Percentiles rank a stretch among this genome's conserved stretches.
phyloP scores from a whole-genome alignment of 1,140 invertebrate species.

The Drosophila novamexicana region DNA sequence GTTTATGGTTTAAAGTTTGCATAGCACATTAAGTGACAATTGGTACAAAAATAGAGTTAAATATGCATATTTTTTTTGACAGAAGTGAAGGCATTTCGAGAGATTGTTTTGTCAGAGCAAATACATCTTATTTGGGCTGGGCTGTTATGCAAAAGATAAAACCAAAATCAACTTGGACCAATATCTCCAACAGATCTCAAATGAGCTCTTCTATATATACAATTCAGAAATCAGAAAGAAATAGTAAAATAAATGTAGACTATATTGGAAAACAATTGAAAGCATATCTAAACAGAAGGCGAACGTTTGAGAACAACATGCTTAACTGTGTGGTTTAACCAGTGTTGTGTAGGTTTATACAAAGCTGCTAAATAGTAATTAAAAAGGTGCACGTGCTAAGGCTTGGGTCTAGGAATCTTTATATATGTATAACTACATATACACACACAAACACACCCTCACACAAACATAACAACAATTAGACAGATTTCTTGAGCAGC shows the following conservation, averaged over 20 bases:
- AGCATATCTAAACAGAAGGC: not conserved
- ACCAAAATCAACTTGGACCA: constrained; percentile 33
- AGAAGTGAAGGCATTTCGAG: constrained; percentile 11
- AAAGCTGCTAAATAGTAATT: not conserved
- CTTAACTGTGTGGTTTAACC: constrained; percentile 13
- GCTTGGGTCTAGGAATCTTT: not conserved
- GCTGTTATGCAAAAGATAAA: constrained; percentile 42
- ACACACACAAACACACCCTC: not conserved
- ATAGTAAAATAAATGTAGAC: constrained; percentile 8
- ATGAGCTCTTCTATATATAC: constrained; percentile 5
- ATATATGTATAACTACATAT: not conserved
- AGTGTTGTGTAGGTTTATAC: constrained; percentile 15
- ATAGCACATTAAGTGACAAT: constrained; percentile 34
- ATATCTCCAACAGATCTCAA: constrained; percentile 10
- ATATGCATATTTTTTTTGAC: constrained; percentile 4
- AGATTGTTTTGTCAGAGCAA: not conserved
- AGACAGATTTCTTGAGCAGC: too few species aligned
- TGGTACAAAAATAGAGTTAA: not conserved
- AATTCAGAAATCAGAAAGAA: constrained; percentile 7
- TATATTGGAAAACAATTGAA: not conserved
- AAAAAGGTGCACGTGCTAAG: constrained; percentile 2
- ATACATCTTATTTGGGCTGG: constrained; percentile 3
- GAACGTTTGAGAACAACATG: not conserved
- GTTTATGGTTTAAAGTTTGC: constrained; percentile 62
- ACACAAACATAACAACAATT: too few species aligned